A percentile compares a stretch with the other conserved stretches of the same genome.
Conservation (phyloP, 2,113 vertebrate genomes). For the Chascanopsetta lugubris region DNA sequence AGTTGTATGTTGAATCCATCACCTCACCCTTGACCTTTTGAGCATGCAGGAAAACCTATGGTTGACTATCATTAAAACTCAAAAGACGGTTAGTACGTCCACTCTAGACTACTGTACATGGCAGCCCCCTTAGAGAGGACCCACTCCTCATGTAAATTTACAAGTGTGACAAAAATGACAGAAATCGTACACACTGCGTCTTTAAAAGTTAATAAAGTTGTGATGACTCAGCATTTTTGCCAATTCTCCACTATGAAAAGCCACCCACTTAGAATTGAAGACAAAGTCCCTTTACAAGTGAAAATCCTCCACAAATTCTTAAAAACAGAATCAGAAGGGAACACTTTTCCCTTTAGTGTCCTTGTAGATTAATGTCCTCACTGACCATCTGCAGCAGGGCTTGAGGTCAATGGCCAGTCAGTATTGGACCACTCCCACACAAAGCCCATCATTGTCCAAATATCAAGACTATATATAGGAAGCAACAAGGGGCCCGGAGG, state of each 20-base stretch:
- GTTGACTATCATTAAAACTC: no score
- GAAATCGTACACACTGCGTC: no score
- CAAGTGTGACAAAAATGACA: background rate
- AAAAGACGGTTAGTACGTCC: no score
- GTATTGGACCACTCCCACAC: conserved; percentile 39
- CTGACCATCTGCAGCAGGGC: conserved; percentile 54
- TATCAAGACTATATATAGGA: conserved; percentile 69
- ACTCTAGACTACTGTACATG: no score
- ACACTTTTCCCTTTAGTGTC: conserved; percentile 6
- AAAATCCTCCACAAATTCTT: no score
- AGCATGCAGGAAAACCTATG: no score
- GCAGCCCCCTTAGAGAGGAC: no score
- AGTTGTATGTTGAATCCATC: no score
- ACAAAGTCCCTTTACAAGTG: no score
- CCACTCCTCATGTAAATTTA: no score
- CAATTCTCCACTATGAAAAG: conserved; percentile 2
- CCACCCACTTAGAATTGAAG: background rate
- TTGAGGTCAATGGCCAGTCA: conserved; percentile 39
- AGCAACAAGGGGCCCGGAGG: conserved; percentile 38
- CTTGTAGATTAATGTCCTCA: conserved; percentile 5
- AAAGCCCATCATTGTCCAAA: conserved; percentile 65
- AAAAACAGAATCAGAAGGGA: background rate
- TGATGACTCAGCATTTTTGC: background rate
- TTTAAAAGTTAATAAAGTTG: background rate
- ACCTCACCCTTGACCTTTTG: no score